These are phyloP conservation scores for Cervus canadensis DNA, from an alignment of 2,113 vertebrate species.

Conservation along the genomic window DNA sequence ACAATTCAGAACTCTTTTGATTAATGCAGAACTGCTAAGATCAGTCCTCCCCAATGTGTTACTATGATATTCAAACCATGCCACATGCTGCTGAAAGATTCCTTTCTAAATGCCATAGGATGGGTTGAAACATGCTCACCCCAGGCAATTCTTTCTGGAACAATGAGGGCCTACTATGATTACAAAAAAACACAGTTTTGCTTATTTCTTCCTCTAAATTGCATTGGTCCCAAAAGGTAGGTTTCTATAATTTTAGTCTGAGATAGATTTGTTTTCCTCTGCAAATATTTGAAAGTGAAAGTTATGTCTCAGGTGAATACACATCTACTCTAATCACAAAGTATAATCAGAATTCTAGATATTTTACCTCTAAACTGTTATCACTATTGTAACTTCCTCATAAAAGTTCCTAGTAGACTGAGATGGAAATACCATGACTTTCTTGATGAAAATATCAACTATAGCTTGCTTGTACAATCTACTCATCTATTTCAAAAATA, in stretches of 20 bases:
- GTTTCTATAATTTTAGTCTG: not conserved
- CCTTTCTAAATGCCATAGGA: not conserved
- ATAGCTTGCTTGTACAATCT: slow-evolving; percentile 13
- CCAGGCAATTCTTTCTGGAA: not conserved
- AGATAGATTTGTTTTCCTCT: not conserved
- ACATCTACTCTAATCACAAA: not conserved
- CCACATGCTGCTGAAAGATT: not conserved
- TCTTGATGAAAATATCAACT: not conserved
- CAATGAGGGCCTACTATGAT: not conserved
- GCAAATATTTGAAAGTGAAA: not conserved
- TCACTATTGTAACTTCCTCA: not conserved
- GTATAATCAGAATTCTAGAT: not conserved
- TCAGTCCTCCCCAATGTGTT: not conserved
- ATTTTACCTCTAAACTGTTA: not conserved
- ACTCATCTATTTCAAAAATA: not conserved
- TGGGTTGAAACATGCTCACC: not conserved
- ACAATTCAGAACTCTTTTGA: not conserved
- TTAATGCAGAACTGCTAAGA: not conserved
- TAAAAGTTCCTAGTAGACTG: not conserved
- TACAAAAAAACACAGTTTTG: not conserved
- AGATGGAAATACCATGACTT: not conserved
- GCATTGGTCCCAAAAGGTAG: not conserved
- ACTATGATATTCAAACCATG: not conserved
- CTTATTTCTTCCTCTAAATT: not conserved
- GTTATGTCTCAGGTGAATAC: not conserved